Conservation (phyloP, 2,888 invertebrate genomes). For the Lucinisca nassula region DNA sequence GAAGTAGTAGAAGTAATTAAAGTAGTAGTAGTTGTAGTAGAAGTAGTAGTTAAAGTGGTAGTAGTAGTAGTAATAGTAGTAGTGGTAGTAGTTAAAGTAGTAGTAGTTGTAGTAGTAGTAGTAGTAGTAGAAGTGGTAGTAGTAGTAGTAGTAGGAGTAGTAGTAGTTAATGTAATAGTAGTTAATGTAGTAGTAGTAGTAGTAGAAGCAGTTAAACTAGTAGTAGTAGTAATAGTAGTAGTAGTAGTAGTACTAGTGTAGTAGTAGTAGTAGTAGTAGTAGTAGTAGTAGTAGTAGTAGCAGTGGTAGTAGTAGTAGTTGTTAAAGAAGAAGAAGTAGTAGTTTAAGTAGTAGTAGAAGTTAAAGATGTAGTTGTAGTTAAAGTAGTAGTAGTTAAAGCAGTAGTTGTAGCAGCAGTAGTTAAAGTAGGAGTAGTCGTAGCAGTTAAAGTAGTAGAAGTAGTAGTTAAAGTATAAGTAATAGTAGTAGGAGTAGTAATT, state of each 20-base stretch:
- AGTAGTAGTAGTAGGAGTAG: no score
- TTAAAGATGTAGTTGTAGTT: constrained; percentile 8
- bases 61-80: constrained; percentile 32
- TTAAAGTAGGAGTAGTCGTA: no score
- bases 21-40: constrained; percentile 18
- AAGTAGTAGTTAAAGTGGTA: constrained; percentile 28
- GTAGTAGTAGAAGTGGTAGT: no score
- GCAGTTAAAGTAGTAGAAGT: constrained; percentile 15
- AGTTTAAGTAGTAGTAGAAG: no score
- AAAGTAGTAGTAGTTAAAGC: constrained; percentile 17
- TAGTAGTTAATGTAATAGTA: no score
- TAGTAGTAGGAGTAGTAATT: no score
- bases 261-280: no score
- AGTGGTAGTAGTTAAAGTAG: constrained; percentile 11
- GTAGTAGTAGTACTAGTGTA: no score
- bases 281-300: constrained; percentile 45
- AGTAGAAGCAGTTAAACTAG: no score
- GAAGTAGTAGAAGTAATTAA: no score
- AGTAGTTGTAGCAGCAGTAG: no score
- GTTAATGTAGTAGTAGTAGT: no score
- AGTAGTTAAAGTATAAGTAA: neutral
- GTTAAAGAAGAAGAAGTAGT: constrained; percentile 32
- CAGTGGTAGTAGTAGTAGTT: constrained; percentile 37
- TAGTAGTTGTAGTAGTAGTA: constrained; percentile 25
- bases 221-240: constrained; percentile 28